These are phyloP conservation scores for Palaemon carinicauda DNA, from an alignment of 1,140 invertebrate genomes.

Conservation along the genomic window DNA sequence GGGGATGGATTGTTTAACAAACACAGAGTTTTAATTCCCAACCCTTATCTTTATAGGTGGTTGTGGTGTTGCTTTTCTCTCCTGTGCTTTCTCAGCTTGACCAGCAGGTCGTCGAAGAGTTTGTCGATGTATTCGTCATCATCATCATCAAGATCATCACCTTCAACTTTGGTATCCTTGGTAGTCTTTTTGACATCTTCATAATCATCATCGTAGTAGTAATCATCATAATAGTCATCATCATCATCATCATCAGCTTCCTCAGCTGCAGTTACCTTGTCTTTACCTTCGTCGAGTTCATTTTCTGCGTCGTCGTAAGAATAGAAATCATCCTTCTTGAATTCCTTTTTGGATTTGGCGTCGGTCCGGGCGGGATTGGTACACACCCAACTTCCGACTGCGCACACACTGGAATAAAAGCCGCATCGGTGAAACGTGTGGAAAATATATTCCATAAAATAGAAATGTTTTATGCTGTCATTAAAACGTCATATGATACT, in stretches of 20 bases:
- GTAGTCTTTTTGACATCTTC: background rate
- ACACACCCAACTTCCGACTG: constrained; percentile 63
- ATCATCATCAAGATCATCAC: constrained; percentile 35
- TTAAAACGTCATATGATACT: too few species aligned
- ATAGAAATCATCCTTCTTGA: constrained; percentile 54
- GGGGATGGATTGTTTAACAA: background rate
- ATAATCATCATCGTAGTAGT: constrained; percentile 13
- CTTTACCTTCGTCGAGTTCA: background rate
- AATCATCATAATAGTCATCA: background rate
- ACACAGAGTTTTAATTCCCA: background rate
- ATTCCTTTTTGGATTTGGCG: constrained; percentile 48
- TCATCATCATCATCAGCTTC: constrained; percentile 1
- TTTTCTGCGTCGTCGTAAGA: constrained; percentile 39
- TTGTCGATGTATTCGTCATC: constrained; percentile 41
- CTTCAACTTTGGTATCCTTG: background rate
- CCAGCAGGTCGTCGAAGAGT: constrained; percentile 39
- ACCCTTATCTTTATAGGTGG: constrained; percentile 1
- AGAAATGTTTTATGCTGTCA: too few species aligned
- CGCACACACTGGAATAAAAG: constrained; percentile 60
- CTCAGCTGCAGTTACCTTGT: background rate
- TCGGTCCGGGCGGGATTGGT: constrained; percentile 41
- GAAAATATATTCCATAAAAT: too few species aligned
- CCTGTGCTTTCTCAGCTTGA: constrained; percentile 30
- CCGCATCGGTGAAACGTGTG: too few species aligned
- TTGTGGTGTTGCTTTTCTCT: constrained; percentile 33